Evolutionary conservation across 2,113 vertebrate species (phyloP).

Genomic region (Genyomyrus donnyi): DNA sequence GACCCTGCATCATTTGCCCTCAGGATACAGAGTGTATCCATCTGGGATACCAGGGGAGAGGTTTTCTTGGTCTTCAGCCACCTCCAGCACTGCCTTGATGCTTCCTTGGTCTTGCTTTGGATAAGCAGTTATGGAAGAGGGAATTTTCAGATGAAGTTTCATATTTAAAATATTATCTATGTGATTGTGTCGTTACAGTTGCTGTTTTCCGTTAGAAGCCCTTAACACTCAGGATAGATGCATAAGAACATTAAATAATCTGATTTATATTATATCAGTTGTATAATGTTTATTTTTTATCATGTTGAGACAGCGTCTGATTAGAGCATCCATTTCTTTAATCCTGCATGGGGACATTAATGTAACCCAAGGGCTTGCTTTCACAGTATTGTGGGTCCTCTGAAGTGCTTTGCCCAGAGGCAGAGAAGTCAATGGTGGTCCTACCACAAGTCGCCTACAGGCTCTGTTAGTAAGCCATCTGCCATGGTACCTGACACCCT

Average conservation of each 20-base stretch:
- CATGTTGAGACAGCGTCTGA: neutral
- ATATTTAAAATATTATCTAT: neutral
- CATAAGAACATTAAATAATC: neutral
- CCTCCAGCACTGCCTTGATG: neutral
- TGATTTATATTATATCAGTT: neutral
- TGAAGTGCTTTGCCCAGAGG: conserved; percentile 17
- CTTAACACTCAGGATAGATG: neutral
- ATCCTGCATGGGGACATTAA: neutral
- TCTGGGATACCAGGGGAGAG: neutral
- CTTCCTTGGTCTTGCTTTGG: neutral
- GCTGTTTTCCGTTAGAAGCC: neutral
- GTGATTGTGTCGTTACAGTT: neutral
- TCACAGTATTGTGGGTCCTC: neutral
- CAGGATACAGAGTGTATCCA: neutral
- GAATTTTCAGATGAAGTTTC: neutral
- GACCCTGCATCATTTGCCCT: neutral
- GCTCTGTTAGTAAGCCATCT: conserved; percentile 30
- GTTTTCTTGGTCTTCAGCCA: neutral
- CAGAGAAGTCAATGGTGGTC: conserved; percentile 19
- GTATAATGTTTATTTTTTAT: neutral
- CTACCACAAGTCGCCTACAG: conserved; percentile 20
- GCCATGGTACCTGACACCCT: conserved; percentile 33
- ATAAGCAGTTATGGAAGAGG: neutral
- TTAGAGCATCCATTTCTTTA: neutral
- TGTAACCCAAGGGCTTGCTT: neutral